phyloP scores from a whole-genome alignment of 2,797 vertebrate genomes.

The Spinus olivaceus region DNA sequence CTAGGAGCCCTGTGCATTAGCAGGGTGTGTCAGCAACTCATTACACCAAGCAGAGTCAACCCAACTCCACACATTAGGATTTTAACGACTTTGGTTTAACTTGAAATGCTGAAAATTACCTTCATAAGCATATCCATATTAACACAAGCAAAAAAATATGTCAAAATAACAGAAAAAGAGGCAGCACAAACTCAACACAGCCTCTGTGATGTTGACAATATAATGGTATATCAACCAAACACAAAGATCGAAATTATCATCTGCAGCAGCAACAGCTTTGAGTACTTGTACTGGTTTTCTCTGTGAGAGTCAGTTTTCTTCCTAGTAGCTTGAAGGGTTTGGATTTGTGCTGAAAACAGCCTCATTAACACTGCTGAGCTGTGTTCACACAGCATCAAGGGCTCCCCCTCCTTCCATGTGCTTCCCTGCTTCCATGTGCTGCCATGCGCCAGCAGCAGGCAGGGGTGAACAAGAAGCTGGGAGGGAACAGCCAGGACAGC shows the following conservation, averaged over 20 bases:
- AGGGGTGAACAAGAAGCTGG: neutral
- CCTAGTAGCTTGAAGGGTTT: accelerated
- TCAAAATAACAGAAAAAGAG: neutral
- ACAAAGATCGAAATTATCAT: accelerated
- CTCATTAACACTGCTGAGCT: neutral
- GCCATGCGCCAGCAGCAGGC: neutral
- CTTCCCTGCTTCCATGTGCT: neutral
- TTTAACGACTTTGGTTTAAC: neutral
- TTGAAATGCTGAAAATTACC: neutral
- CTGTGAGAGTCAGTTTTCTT: neutral
- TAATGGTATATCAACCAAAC: neutral
- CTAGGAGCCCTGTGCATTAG: accelerated
- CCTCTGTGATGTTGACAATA: neutral
- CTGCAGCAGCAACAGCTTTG: neutral
- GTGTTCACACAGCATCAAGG: neutral
- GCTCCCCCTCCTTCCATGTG: neutral
- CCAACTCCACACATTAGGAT: neutral
- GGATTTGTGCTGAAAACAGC: neutral
- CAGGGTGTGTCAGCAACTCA: neutral
- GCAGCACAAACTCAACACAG: neutral
- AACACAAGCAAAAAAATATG: neutral
- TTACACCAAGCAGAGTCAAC: neutral
- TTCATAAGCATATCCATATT: neutral
- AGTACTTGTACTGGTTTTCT: neutral
- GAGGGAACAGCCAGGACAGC: neutral